phyloP scores from a whole-genome alignment of 2,888 invertebrate genomes.

The Agriopis leucophaearia region DNA sequence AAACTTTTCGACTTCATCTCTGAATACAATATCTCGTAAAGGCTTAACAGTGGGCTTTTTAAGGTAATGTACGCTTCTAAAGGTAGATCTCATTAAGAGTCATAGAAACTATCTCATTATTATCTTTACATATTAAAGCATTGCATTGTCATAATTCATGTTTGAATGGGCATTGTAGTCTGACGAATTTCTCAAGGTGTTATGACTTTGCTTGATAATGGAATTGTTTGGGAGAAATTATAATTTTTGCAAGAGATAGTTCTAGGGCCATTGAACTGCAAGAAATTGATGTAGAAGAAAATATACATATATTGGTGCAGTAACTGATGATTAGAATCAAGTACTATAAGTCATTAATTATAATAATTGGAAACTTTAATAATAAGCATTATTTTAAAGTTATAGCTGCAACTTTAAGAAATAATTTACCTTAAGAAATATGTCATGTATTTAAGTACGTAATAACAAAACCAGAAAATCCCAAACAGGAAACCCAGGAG shows the following conservation, averaged over 20 bases:
- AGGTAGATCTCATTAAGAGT: constrained; percentile 17
- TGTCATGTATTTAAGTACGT: not conserved
- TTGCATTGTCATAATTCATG: constrained; percentile 20
- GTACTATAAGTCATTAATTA: not conserved
- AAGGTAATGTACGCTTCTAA: constrained; percentile 22
- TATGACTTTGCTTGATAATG: constrained; percentile 29
- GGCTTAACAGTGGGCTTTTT: constrained; percentile 9
- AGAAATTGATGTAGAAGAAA: constrained; percentile 8
- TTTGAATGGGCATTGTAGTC: constrained; percentile 28
- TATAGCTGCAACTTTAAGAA: not conserved
- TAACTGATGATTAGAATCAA: not conserved
- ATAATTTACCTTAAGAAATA: not conserved
- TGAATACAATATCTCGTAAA: constrained; percentile 32
- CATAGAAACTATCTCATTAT: constrained; percentile 37
- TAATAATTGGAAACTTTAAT: not conserved
- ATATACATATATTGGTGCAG: not conserved
- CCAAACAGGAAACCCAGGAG: constrained; percentile 31
- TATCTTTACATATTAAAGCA: constrained; percentile 20
- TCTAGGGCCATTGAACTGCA: constrained; percentile 18
- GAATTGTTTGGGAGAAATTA: constrained; percentile 34
- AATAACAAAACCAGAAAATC: constrained; percentile 16
- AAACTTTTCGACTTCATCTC: constrained; percentile 4
- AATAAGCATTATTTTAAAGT: not conserved
- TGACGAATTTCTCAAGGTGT: constrained; percentile 33
- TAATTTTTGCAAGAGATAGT: constrained; percentile 17